Conservation (phyloP, 2,888 invertebrate genomes). For the Orgyia antiqua region DNA sequence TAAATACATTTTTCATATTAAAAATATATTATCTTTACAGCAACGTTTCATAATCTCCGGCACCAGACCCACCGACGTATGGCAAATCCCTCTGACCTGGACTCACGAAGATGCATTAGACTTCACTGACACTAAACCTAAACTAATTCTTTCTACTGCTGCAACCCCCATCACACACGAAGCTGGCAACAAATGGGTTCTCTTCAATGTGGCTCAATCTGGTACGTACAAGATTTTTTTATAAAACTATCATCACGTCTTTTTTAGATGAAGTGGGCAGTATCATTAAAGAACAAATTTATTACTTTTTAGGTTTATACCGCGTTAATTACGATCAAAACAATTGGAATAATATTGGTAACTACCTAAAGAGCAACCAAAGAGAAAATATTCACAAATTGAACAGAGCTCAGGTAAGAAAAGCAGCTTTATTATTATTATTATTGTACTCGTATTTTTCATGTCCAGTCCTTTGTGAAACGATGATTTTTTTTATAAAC, state of each 20-base stretch:
- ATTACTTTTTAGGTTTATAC: slow-evolving; percentile 73
- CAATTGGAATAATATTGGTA: slow-evolving; percentile 75
- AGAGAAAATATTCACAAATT: slow-evolving; percentile 77
- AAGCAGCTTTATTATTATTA: too few species aligned
- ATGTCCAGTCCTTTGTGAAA: too few species aligned
- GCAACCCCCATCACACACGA: slow-evolving; percentile 26
- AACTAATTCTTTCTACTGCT: slow-evolving; percentile 34
- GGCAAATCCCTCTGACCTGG: slow-evolving; percentile 68
- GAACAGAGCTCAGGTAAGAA: slow-evolving; percentile 84
- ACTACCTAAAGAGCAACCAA: slow-evolving; percentile 57
- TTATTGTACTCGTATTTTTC: too few species aligned
- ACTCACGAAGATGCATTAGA: slow-evolving; percentile 50
- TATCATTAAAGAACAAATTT: too few species aligned
- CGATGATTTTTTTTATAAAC: too few species aligned
- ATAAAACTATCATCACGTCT: too few species aligned
- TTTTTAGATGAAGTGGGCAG: too few species aligned
- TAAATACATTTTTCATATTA: too few species aligned
- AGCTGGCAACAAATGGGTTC: slow-evolving; percentile 70
- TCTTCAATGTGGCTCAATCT: slow-evolving; percentile 73
- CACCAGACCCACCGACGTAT: slow-evolving; percentile 28
- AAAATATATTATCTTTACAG: slow-evolving; percentile 26
- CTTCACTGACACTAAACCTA: slow-evolving; percentile 55
- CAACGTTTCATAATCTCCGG: slow-evolving; percentile 52
- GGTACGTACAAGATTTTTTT: slow-evolving; percentile 48
- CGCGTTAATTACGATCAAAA: slow-evolving; percentile 81